Base-by-base conservation (phyloP, 1,140 invertebrate species). In the Hyphantria cunea region DNA sequence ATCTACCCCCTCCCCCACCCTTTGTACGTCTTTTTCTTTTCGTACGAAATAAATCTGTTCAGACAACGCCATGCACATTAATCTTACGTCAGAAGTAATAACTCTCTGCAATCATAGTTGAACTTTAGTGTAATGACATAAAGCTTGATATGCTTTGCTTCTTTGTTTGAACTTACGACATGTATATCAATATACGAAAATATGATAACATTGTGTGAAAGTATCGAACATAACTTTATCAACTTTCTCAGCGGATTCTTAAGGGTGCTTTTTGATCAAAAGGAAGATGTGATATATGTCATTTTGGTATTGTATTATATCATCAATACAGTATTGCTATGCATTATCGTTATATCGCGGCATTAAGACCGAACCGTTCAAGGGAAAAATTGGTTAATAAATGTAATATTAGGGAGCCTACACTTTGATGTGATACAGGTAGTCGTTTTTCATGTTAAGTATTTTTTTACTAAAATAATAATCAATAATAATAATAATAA, bases 371-470 rank as follows among this genome's bases (percentile, higher is more conserved):
- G 70, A 85, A 85, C 77, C 76, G 82, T 76, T 83, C 76, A 77
- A 79, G 77, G 77, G 78, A 84, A 84, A 86, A 84, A 87, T 84
- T 86, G 82, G 72, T 79, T 84, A 82, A 86, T 84, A 83, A 80
- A 83, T 78, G 72, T 68, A 70, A 15, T 31, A 52, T 66, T 51
- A 72, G 52, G 64, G 37, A n/a, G 9, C 31, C 12, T 53, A 17
- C 51, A 66, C 64, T 50, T 25, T 7, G 8, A 39, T 39, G 2
- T 3, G 7, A 17, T 33, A 10, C n/a, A 34, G 17, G 0, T n/a
- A 37, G 0, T 11, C 5, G 1, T 25, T 25, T 1, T 25, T 25
- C 1, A 25, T 25, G 17, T 5, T 25, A 25, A 3, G 5, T 25
- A 25, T 25, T 25, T 25, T 25, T 25, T 25, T 3, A 25, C 5